Evolutionary conservation across 2,113 vertebrate genomes (phyloP).

Genomic region (Dromiciops gliroides): DNA sequence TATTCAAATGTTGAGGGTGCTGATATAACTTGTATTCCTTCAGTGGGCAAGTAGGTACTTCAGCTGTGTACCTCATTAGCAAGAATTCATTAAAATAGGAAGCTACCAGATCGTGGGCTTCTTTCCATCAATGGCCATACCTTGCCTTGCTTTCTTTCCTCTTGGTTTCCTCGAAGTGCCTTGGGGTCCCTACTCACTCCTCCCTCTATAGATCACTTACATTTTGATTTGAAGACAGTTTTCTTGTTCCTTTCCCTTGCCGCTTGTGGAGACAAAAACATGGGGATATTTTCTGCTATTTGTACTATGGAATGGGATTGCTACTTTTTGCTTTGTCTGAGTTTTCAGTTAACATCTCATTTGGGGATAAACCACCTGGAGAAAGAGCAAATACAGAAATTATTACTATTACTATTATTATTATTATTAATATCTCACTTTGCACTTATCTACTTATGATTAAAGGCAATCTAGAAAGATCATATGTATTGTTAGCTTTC

Average conservation of each 20-base stretch:
- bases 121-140: not conserved
- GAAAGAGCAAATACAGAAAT: not conserved
- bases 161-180: not conserved
- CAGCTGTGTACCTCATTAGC: not conserved
- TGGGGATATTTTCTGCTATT: not conserved
- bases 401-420: no score
- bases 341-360: not conserved
- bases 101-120: not conserved
- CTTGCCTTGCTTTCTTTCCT: not conserved
- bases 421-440: no score
- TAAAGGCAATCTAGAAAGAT: not conserved
- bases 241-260: not conserved
- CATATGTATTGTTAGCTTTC: not conserved
- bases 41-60: not conserved
- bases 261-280: not conserved
- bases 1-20: no score
- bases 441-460: not conserved
- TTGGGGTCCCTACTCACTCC: not conserved
- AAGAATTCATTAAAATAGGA: not conserved
- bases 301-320: not conserved
- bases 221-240: not conserved
- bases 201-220: not conserved
- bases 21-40: not conserved
- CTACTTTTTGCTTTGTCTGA: not conserved
- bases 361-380: not conserved